phyloP scores from a whole-genome alignment of 2,113 vertebrate genomes.

The Ammodytes dubius region DNA sequence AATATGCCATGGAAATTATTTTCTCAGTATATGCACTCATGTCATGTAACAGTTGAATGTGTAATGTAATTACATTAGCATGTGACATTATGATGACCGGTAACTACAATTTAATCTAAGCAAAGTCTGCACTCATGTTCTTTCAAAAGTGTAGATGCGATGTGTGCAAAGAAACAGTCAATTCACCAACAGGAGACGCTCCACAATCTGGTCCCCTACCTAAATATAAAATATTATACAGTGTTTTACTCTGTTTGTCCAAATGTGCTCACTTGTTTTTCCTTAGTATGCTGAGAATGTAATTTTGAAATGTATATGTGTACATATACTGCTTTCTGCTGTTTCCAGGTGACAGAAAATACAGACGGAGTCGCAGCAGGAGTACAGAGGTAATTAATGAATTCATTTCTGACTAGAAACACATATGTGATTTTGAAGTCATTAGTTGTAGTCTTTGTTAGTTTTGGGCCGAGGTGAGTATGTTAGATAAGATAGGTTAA shows the following conservation, averaged over 20 bases:
- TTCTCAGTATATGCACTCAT: not conserved
- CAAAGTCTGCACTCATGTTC: not conserved
- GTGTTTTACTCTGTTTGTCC: conserved; percentile 8
- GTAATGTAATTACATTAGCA: not conserved
- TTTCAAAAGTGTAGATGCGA: not conserved
- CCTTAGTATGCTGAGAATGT: not conserved
- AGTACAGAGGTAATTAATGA: conserved; percentile 99
- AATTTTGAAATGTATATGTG: not conserved
- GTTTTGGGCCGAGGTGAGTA: conserved; percentile 92
- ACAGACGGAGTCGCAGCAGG: conserved; percentile 96
- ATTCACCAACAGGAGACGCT: not conserved
- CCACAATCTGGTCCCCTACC: not conserved
- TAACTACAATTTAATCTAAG: not conserved
- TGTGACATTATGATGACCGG: not conserved
- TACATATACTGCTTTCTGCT: conserved; percentile 2
- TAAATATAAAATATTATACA: not conserved
- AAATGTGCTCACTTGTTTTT: not conserved
- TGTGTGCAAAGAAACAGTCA: not conserved
- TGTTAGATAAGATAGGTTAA: conserved; percentile 59
- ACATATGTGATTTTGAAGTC: conserved; percentile 67
- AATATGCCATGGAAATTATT: not conserved
- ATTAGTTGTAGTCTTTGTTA: conserved; percentile 59
- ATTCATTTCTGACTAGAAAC: conserved; percentile 81
- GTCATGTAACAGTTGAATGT: not conserved
- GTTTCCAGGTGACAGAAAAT: conserved; percentile 86